Evolutionary conservation across 2,797 vertebrate species (phyloP), one percentile per base, ranked within the genome.

Genomic region (Buceros bicornis): DNA sequence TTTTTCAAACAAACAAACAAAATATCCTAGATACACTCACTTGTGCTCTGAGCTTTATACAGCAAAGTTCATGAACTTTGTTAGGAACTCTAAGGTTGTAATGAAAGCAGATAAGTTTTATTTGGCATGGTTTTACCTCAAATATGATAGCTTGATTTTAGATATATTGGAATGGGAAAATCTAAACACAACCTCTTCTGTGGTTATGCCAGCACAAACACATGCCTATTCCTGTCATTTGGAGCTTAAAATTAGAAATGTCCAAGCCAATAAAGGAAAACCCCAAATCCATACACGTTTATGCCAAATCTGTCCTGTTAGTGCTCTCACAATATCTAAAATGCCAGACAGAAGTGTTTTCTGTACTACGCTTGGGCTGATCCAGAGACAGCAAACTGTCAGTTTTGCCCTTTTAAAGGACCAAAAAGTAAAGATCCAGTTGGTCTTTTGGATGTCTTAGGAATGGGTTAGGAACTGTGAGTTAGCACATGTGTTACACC

Each of bases 161-260:
- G 70, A 80, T 69, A 77, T 18, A 82, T 24, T 70, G 56, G 62
- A 84, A 90, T 51, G 53, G 82, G 93, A 94, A 91, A 95, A 84
- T 82, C 48, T 72, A 84, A 93, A 86, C 62, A 66, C 31, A 79
- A 19, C 28, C 16, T 29, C 48, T 73, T 87, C 40, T 96, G 51
- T 90, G 90, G 70, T 67, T 71, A 73, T 40, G 85, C 73, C 93
- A 91, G 87, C 74, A 94, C 37, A 93, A 95, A 87, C 53, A 95
- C 8, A 66, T 66, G 40, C 8, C 37, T 70, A n/a, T 73, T 90
- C 26, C 73, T 53, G 56, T 82, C 37, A 60, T 60, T 64, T 64
- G 29, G 40, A 90, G 56, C 42, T 87, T 91, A 77, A 90, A 79
- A 72, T 91, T 58, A 83, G 67, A 88, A 93, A 78, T 65, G 54